phyloP scores from a whole-genome alignment of 2,113 vertebrate species.

The Australoheros scitulus region DNA sequence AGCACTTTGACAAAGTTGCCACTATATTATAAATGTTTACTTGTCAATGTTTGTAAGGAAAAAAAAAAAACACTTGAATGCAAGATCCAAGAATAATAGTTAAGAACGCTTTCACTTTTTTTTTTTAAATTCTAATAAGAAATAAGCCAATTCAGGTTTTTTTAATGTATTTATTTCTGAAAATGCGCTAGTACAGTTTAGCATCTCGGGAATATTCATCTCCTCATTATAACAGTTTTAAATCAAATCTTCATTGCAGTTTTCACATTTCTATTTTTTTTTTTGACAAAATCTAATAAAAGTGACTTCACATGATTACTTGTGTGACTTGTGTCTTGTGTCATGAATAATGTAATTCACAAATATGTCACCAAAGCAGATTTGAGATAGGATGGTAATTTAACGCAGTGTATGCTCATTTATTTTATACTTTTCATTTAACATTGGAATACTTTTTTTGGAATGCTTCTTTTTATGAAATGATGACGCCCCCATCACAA shows the following conservation, averaged over 20 bases:
- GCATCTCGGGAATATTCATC: neutral
- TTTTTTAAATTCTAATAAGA: slow-evolving; percentile 6
- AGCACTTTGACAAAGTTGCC: slow-evolving; percentile 62
- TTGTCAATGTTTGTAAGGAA: slow-evolving; percentile 4
- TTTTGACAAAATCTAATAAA: slow-evolving; percentile 65
- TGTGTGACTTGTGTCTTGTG: slow-evolving; percentile 18
- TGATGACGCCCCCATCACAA: slow-evolving; percentile 15
- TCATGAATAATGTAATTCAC: neutral
- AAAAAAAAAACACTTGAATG: slow-evolving; percentile 26
- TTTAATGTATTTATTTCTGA: slow-evolving; percentile 51
- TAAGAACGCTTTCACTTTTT: neutral
- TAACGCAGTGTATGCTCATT: neutral
- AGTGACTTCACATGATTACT: slow-evolving; percentile 35
- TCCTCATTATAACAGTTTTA: slow-evolving; percentile 4
- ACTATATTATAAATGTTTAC: slow-evolving; percentile 2
- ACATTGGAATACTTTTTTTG: neutral
- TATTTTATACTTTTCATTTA: slow-evolving; percentile 22
- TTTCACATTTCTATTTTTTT: slow-evolving; percentile 23
- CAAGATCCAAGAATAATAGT: slow-evolving; percentile 5
- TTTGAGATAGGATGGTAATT: neutral
- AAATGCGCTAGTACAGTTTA: slow-evolving; percentile 4
- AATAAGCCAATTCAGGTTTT: neutral
- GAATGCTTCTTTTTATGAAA: neutral
- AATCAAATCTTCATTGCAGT: neutral
- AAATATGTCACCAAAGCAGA: neutral